Conservation (phyloP, 2,797 vertebrate species). For the Centroberyx gerrardi region DNA sequence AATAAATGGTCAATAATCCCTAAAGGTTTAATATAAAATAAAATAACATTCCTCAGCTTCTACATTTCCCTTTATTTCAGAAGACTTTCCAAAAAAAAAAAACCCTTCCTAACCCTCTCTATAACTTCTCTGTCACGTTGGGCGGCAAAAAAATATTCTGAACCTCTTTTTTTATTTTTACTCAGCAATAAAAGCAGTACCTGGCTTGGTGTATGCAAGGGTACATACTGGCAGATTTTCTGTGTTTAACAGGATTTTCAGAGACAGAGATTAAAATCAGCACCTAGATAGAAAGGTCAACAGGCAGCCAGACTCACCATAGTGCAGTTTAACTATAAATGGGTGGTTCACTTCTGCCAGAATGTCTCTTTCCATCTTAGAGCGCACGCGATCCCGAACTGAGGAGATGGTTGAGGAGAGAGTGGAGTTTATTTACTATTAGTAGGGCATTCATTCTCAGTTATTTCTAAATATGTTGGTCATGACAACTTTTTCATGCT, state of each 20-base stretch:
- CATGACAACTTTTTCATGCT: conserved; percentile 2
- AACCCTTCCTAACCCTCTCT: too few relatives aligned
- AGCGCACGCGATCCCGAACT: conserved; percentile 96
- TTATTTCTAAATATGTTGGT: conserved; percentile 19
- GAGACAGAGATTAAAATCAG: conserved; percentile 2
- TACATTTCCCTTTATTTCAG: not conserved
- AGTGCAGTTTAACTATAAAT: conserved; percentile 98
- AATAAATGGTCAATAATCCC: too few relatives aligned
- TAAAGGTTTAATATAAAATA: too few relatives aligned
- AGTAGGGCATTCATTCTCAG: not conserved
- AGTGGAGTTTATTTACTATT: conserved; percentile 9
- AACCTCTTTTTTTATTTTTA: not conserved
- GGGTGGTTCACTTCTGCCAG: conserved; percentile 97
- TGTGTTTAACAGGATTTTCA: not conserved
- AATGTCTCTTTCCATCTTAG: conserved; percentile 98
- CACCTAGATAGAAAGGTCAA: conserved; percentile 3
- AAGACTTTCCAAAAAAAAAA: not conserved
- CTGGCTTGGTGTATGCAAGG: not conserved
- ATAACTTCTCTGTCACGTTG: too few relatives aligned
- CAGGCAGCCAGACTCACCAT: conserved; percentile 85
- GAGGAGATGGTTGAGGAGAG: not conserved
- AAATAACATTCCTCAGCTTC: not conserved
- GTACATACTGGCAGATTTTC: not conserved
- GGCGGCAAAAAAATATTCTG: not conserved
- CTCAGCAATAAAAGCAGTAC: too few relatives aligned